Base-by-base conservation (phyloP, 2,797 vertebrate genomes). In the Tangara arthus region DNA sequence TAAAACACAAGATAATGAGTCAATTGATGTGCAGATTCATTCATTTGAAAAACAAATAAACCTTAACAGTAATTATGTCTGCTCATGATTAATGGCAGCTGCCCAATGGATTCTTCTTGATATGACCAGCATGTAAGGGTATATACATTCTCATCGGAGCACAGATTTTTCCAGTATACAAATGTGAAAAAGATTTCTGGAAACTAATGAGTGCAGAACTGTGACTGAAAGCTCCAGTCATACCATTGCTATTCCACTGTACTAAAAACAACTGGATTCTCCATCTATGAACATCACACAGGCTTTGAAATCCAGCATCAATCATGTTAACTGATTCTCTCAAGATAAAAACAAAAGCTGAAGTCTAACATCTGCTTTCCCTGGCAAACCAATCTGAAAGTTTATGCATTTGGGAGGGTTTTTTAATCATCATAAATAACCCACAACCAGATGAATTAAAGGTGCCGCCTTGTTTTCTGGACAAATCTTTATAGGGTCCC, bases 31-130 rank as follows among this genome's bases (percentile, higher is more conserved):
- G 44, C 46, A 91, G 26, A 82, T 82, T 79, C 56, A 90, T 91
- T 68, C 28, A 78, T 75, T 24, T 81, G 72, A 60, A 90, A 93
- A 92, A 89, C 49, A 87, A 93, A 95, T 42, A 94, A 95, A 86
- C 46, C n/a, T 77, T 82, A 90, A 83, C 46, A 77, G 69, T 16
- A 89, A 88, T 88, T 91, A 86, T 4, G 3, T 78, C 61, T 78
- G 46, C 24, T 57, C 19, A 28, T 75, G 61, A 96, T 82, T 93
- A 89, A 92, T 46, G 70, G 30, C 90, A 94, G 79, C 61, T 85
- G 49, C 75, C 76, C 57, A 78, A 24, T 32, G 21, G 76, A 93
- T n/a, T 75, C 22, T 20, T 86, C 49, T 87, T 4, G 0, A 64
- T 72, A 64, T 23, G 13, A 88, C 46, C 20, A 64, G 17, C 23